phyloP scores from a whole-genome alignment of 2,113 vertebrate species.

The Parotia lawesii region DNA sequence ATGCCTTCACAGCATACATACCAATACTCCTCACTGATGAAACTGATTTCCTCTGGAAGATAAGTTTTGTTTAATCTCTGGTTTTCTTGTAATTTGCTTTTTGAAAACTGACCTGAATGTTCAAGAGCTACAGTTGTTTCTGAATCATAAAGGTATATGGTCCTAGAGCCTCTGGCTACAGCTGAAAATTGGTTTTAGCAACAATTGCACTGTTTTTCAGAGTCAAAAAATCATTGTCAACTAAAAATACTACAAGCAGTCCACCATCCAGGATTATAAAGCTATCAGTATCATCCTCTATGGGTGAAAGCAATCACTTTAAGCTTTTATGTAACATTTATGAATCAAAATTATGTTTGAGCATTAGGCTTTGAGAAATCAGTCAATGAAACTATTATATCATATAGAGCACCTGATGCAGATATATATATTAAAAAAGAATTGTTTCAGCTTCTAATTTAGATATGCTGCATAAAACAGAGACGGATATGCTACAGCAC shows the following conservation, averaged over 20 bases:
- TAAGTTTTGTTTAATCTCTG: background rate
- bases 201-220: background rate
- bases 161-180: background rate
- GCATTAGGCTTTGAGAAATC: background rate
- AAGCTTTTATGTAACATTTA: background rate
- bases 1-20: background rate
- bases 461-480: background rate
- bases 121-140: background rate
- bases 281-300: background rate
- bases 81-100: background rate
- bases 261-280: background rate
- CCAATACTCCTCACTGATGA: background rate
- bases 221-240: background rate
- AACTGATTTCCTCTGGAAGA: background rate
- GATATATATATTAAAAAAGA: background rate
- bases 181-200: background rate
- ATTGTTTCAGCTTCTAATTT: background rate
- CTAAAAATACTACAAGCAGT: background rate
- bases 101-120: background rate
- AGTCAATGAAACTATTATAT: background rate
- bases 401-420: fast-evolving
- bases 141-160: background rate
- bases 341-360: background rate
- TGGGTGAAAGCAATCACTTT: background rate
- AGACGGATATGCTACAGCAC: background rate